A percentile compares a stretch with the other conserved stretches of the same genome.
Evolutionary conservation across 2,888 invertebrate species (phyloP).

Genomic region (Pristionchus arcanus): DNA sequence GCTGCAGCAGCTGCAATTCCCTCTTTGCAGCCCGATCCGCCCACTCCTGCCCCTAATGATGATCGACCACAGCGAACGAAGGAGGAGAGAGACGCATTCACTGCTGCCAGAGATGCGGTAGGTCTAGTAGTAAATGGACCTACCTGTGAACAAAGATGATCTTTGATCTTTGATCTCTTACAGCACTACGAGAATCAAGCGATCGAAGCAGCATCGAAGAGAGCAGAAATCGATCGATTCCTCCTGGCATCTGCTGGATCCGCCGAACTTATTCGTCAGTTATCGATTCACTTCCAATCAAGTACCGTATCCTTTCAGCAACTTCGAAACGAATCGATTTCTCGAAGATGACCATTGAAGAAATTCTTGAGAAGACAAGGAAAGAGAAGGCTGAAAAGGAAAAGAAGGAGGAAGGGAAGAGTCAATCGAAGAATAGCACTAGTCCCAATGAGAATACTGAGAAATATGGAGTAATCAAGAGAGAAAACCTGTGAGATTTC

Average conservation of each 20-base stretch:
- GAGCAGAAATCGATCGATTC: slow-evolving; percentile 27
- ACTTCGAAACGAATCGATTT: background rate
- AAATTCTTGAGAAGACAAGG: slow-evolving; percentile 10
- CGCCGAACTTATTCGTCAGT: background rate
- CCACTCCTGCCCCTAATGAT: slow-evolving; percentile 63
- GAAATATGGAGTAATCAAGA: slow-evolving; percentile 31
- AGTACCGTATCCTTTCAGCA: background rate
- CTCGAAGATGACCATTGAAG: slow-evolving; percentile 21
- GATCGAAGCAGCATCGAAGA: slow-evolving; percentile 10
- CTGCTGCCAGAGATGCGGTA: slow-evolving; percentile 64
- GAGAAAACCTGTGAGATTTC: slow-evolving; percentile 40
- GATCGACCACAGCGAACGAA: slow-evolving; percentile 61
- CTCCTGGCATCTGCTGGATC: background rate
- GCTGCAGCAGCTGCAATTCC: background rate
- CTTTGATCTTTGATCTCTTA: slow-evolving; percentile 7
- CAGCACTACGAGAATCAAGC: slow-evolving; percentile 45
- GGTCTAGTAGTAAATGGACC: no score
- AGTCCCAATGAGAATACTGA: background rate
- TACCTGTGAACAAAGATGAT: background rate
- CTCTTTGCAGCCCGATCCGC: slow-evolving; percentile 62
- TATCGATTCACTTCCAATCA: background rate
- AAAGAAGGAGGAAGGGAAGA: background rate
- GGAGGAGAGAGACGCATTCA: slow-evolving; percentile 63
- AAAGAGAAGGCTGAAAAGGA: slow-evolving; percentile 1
- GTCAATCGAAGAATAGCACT: background rate